A percentile compares a stretch with the other conserved stretches of the same genome.
phyloP scores from a whole-genome alignment of 2,113 vertebrate genomes.

The Thunnus maccoyii region DNA sequence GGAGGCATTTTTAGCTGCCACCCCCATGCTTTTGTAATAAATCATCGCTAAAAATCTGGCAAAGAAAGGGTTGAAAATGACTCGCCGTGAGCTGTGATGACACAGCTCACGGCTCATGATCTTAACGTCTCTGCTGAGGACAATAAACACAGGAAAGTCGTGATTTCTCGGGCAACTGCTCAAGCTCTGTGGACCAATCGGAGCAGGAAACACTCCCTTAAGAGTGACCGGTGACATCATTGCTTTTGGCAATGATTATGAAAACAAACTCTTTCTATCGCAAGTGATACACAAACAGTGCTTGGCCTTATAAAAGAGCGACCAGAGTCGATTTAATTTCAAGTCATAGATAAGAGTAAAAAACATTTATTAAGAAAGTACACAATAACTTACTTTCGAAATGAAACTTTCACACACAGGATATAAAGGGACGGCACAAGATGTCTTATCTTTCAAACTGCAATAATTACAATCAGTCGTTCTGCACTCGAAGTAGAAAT shows the following conservation, averaged over 20 bases:
- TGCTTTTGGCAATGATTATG: constrained; percentile 40
- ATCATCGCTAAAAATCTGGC: constrained; percentile 37
- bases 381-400: constrained; percentile 34
- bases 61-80: constrained; percentile 37
- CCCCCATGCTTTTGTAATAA: constrained; percentile 37
- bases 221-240: constrained; percentile 54
- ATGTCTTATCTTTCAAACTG: neutral
- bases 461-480: constrained; percentile 11
- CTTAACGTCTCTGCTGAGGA: constrained; percentile 51
- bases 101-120: constrained; percentile 44
- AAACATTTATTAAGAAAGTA: constrained; percentile 46
- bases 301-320: constrained; percentile 25
- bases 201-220: constrained; percentile 26
- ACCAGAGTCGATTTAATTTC: constrained; percentile 9
- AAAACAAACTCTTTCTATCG: constrained; percentile 48
- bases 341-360: neutral
- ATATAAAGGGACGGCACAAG: neutral
- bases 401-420: constrained; percentile 17
- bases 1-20: constrained; percentile 20
- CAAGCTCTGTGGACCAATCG: constrained; percentile 30
- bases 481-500: neutral
- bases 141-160: constrained; percentile 59
- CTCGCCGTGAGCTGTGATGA: constrained; percentile 38
- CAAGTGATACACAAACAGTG: constrained; percentile 14
- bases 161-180: constrained; percentile 32